Base-by-base conservation (phyloP, 2,797 vertebrate genomes). In the Octomys mimax region DNA sequence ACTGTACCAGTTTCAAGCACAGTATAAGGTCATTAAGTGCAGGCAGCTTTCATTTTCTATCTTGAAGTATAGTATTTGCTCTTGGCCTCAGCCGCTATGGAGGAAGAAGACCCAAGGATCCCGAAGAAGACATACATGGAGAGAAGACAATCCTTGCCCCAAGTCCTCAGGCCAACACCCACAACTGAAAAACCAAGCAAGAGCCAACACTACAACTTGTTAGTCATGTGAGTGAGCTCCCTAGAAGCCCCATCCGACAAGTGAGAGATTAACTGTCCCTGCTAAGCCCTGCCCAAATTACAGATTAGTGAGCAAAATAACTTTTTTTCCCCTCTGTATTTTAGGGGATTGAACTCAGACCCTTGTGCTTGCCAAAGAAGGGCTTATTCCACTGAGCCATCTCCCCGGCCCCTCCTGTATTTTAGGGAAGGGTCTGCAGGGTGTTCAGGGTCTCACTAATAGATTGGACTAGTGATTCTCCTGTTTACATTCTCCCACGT, bases 41-140 rank as follows among this genome's bases (percentile, higher is more conserved):
- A 92, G 39, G 70, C 33, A 94, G 80, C 42, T 95, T 66, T 84
- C 64, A 95, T 19, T 92, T 82, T 42, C 42, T 87, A 31, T 85
- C 36, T 96, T 82, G 24, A 95, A 79, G 46, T 83, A 75, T 2
- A 75, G 42, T 28, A 81, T 26, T 91, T 95, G 52, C 62, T 71
- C 24, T 82, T 82, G 31, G 78, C 78, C 28, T 39, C 66, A 91
- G 39, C 52, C 26, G 18, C 73, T 62, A 46, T 49, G 49, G 14
- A 86, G 18, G 81, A 66, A 83, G 39, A 88, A 95, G 96, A 87
- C 54, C 13, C 62, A 84, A 71, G 14, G 28, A 54, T 62, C 71
- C 36, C 36, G 42, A 83, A 54, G 49, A 89, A 94, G 12, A 78
- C 16, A 21, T 59, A 54, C 33, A 21, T 26, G 11, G 21, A 66